Evolutionary conservation across 2,113 vertebrate genomes (phyloP).

Genomic region (Procavia capensis): DNA sequence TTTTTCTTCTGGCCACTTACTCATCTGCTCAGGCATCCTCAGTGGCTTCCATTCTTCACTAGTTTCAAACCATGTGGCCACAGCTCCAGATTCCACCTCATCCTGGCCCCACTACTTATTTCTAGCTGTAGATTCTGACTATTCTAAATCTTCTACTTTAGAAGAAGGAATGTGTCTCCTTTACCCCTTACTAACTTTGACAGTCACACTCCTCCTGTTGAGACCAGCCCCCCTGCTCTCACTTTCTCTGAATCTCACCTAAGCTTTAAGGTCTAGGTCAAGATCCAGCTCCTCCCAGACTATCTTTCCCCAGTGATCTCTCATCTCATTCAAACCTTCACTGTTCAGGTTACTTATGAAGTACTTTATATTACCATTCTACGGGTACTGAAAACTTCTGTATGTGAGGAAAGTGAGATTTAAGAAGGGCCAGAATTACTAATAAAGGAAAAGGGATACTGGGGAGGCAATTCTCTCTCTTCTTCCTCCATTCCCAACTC

Average conservation of each 20-base stretch:
- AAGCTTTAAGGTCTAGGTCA: background rate
- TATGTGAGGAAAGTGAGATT: background rate
- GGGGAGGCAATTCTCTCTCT: background rate
- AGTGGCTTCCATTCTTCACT: background rate
- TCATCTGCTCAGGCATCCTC: background rate
- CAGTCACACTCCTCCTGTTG: background rate
- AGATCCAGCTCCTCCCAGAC: background rate
- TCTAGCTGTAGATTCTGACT: background rate
- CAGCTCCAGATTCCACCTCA: background rate
- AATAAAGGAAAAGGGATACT: background rate
- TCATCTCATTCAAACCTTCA: background rate
- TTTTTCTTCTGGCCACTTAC: constrained; percentile 11
- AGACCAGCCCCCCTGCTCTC: background rate
- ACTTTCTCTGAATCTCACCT: background rate
- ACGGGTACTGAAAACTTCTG: background rate
- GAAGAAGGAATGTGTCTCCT: background rate
- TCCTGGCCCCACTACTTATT: no score
- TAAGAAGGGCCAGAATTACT: background rate
- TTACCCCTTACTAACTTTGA: background rate
- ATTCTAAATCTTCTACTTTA: no score
- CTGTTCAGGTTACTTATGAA: background rate
- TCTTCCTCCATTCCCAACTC: no score
- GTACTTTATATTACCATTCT: background rate
- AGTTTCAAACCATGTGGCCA: background rate
- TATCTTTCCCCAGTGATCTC: background rate